Evolutionary conservation across 2,797 vertebrate species (phyloP), one percentile per base, ranked within the genome.

Genomic region (Falco naumanni): DNA sequence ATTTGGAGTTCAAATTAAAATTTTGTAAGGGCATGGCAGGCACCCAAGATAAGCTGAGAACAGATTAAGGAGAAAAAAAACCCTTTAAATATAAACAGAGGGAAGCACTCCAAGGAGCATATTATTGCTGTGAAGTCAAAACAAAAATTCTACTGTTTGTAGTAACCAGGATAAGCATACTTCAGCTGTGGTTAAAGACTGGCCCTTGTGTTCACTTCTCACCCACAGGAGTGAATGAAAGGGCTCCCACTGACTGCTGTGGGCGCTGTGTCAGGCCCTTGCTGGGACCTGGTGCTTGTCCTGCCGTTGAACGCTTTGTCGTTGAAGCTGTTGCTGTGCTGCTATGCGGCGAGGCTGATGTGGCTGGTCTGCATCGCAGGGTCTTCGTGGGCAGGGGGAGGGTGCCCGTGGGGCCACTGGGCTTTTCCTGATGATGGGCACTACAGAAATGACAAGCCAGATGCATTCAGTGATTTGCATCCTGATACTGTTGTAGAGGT

Each of bases 41-140:
- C 45, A 70, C 74, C 92, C 90, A 93, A 87, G 69, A 69, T 78
- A 94, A 93, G 83, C 89, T 93, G 92, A 94, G 87, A 95, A 77
- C 54, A 84, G 95, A 90, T 96, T 91, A 92, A 93, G 95, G 84
- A 77, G 50, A 43, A 90, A 68, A 77, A 6, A 39, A 11, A 5
- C 10, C 5, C 69, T 85, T 89, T 85, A 95, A 94, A 72, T 70
- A 90, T 93, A 90, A 96, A 90, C 94, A 93, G 84, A 85, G 85
- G 87, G 84, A 76, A 95, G 82, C 33, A 53, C 71, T 96, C 54
- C 83, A 94, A 89, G 79, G 91, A 53, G 74, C 45, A 34, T 81
- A 75, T 93, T 72, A 60, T 76, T 94, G 82, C 92, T 59, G 43
- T 63, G 57, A 56, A 69, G 48, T 61, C 84, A 83, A 92, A 93